phyloP scores from a whole-genome alignment of 2,888 invertebrate species.

The Parthenolecanium corni region DNA sequence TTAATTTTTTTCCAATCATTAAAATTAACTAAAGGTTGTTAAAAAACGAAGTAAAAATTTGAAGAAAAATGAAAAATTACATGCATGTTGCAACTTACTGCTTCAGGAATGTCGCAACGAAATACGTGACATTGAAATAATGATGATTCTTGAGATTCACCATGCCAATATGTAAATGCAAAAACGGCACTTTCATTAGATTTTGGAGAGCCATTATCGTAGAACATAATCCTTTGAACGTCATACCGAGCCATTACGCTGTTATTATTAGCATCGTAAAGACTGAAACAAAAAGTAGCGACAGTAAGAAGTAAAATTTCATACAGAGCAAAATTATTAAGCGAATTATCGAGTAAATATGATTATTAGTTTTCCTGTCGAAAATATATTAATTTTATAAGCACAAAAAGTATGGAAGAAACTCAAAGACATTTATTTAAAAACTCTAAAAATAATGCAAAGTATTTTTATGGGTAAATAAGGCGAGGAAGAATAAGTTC shows the following conservation, averaged over 20 bases:
- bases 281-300: slow-evolving; percentile 41
- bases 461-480: too few species aligned
- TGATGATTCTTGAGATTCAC: slow-evolving; percentile 73
- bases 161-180: slow-evolving; percentile 88
- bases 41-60: neutral
- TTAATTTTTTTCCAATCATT: neutral
- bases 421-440: too few species aligned
- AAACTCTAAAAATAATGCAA: too few species aligned
- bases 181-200: slow-evolving; percentile 85
- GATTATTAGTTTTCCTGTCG: neutral
- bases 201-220: slow-evolving; percentile 76
- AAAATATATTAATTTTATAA: neutral
- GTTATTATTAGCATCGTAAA: slow-evolving; percentile 72
- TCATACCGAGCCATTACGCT: slow-evolving; percentile 76
- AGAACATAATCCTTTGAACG: slow-evolving; percentile 86
- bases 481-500: too few species aligned
- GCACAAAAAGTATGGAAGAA: neutral
- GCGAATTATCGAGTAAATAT: too few species aligned
- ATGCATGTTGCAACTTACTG: slow-evolving; percentile 62
- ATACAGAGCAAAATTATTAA: neutral
- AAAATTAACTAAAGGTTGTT: neutral
- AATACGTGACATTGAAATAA: slow-evolving; percentile 97
- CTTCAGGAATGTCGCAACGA: slow-evolving; percentile 86
- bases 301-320: too few species aligned
- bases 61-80: neutral